A percentile compares a stretch with the other conserved stretches of the same genome.
These are phyloP conservation scores for Axinella damicornis DNA, from an alignment of 37 sponge, comb jelly and placozoan species.

Conservation along the genomic window DNA sequence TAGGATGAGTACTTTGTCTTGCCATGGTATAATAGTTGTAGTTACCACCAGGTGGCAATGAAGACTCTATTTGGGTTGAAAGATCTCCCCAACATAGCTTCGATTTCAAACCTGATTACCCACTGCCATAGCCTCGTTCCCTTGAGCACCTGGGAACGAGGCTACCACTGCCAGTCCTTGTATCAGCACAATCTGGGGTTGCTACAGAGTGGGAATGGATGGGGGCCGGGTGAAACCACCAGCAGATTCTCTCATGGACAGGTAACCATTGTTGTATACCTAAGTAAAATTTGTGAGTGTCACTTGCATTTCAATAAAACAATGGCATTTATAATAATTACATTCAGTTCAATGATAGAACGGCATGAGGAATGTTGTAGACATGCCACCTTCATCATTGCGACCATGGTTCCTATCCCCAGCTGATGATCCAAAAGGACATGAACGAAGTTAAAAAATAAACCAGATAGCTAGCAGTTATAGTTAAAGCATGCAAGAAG, in stretches of 20 bases:
- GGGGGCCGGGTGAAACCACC: background rate
- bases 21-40: too few species aligned
- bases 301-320: background rate
- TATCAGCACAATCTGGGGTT: background rate
- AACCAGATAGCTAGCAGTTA: too few species aligned
- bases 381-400: background rate
- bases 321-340: too few species aligned
- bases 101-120: too few species aligned
- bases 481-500: too few species aligned
- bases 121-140: background rate
- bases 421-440: background rate
- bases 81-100: too few species aligned
- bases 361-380: background rate
- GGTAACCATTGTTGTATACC: constrained; percentile 15
- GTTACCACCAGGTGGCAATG: too few species aligned
- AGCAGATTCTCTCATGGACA: background rate
- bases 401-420: background rate
- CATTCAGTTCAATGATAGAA: background rate
- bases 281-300: background rate
- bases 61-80: too few species aligned
- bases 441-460: background rate
- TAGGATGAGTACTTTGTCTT: too few species aligned
- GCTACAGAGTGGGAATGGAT: background rate
- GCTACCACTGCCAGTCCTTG: background rate
- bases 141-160: background rate